phyloP scores from a whole-genome alignment of 2,797 vertebrate genomes.

The Aphelocoma californica region DNA sequence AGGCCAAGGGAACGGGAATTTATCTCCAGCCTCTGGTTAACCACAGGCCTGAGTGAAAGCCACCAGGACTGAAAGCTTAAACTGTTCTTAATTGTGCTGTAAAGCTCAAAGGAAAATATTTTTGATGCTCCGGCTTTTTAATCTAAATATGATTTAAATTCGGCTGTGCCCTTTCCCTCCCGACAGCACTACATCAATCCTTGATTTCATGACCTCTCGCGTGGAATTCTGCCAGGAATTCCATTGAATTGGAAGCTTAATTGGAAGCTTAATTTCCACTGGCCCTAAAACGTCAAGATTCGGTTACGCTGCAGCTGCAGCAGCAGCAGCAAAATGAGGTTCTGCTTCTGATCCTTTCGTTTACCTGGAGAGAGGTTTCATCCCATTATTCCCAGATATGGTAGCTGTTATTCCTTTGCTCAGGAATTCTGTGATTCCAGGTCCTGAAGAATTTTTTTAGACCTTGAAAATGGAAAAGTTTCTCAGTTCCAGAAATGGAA shows the following conservation, averaged over 20 bases:
- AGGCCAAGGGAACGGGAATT: slow-evolving; percentile 40
- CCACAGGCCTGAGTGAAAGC: slow-evolving; percentile 59
- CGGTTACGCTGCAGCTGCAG: not conserved
- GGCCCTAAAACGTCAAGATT: not conserved
- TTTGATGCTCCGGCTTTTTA: slow-evolving; percentile 40
- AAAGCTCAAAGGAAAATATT: slow-evolving; percentile 69
- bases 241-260: not conserved
- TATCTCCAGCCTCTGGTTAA: slow-evolving; percentile 61
- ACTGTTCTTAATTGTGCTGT: slow-evolving; percentile 64
- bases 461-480: not conserved
- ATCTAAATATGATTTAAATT: slow-evolving; percentile 59
- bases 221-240: not conserved
- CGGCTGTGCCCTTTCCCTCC: not conserved
- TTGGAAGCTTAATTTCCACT: not conserved
- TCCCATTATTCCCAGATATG: too few relatives aligned
- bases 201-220: not conserved
- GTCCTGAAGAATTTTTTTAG: not conserved
- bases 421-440: not conserved
- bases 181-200: not conserved
- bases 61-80: slow-evolving; percentile 51
- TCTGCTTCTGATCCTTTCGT: not conserved
- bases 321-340: not conserved
- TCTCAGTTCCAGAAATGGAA: not conserved
- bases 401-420: fast-evolving
- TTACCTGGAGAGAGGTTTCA: not conserved